Conservation (phyloP, 2,797 vertebrate species). For the Gallinago solitaria region DNA sequence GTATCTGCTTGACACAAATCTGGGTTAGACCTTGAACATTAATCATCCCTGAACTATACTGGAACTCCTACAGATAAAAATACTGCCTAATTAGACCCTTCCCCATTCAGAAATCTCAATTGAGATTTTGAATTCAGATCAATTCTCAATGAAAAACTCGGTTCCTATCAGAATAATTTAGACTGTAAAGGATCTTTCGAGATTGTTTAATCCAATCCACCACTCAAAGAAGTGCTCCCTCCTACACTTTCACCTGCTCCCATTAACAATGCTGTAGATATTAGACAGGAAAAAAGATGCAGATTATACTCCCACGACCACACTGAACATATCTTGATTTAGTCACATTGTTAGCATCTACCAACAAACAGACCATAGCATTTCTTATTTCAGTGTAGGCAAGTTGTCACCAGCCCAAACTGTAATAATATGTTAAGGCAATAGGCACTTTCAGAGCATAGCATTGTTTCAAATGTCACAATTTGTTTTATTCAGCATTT, state of each 20-base stretch:
- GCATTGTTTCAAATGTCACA: background rate
- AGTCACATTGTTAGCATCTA: background rate
- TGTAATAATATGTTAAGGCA: background rate
- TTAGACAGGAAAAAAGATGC: background rate
- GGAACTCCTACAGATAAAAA: background rate
- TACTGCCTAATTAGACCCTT: background rate
- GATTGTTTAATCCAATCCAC: background rate
- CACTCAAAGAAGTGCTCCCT: background rate
- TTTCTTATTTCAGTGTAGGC: background rate
- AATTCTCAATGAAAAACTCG: background rate
- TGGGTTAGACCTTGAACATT: background rate
- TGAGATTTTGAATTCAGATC: background rate
- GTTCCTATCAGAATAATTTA: background rate
- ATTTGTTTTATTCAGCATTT: background rate
- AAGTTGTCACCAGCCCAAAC: background rate
- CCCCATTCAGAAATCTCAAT: background rate
- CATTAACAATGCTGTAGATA: background rate
- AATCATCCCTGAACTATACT: background rate
- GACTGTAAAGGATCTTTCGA: background rate
- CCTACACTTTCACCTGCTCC: background rate
- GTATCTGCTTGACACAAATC: background rate
- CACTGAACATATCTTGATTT: background rate
- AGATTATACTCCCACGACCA: background rate
- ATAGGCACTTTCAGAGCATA: background rate
- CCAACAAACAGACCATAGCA: background rate